phyloP scores from a whole-genome alignment of 2,113 vertebrate species.

The Cyprinodon brontotheroides region DNA sequence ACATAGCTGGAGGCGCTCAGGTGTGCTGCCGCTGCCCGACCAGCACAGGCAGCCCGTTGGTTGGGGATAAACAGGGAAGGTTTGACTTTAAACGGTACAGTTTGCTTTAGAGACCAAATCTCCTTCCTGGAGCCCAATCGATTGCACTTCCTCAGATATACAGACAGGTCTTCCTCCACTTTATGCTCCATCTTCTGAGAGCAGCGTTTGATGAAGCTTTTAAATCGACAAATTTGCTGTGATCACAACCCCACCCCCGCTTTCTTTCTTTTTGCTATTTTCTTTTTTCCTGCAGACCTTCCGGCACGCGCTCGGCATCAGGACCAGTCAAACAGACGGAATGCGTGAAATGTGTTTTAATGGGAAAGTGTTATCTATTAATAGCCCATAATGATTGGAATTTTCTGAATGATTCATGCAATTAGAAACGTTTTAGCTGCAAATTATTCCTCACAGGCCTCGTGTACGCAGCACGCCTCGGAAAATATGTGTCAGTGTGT shows the following conservation, averaged over 20 bases:
- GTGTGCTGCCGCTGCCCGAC: slow-evolving; percentile 30
- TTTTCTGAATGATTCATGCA: slow-evolving; percentile 67
- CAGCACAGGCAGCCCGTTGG: slow-evolving; percentile 36
- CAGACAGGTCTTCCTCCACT: slow-evolving; percentile 11
- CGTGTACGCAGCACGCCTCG: slow-evolving; percentile 15
- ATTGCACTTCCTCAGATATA: slow-evolving; percentile 35
- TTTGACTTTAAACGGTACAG: slow-evolving; percentile 29
- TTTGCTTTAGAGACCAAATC: slow-evolving; percentile 37
- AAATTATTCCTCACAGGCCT: slow-evolving; percentile 61
- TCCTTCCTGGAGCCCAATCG: slow-evolving; percentile 27
- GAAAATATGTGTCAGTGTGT: slow-evolving; percentile 18
- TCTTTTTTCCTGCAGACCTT: slow-evolving; percentile 4
- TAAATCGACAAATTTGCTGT: neutral
- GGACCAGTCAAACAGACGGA: slow-evolving; percentile 32
- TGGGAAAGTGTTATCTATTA: slow-evolving; percentile 57
- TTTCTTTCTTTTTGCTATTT: neutral
- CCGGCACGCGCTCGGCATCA: slow-evolving; percentile 17
- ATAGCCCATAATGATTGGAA: slow-evolving; percentile 61
- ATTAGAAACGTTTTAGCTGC: slow-evolving; percentile 64
- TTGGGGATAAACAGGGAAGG: slow-evolving; percentile 43
- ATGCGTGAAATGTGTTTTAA: slow-evolving; percentile 65
- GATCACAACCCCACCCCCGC: neutral
- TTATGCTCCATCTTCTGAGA: slow-evolving; percentile 11
- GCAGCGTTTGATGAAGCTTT: slow-evolving; percentile 22
- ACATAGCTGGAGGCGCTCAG: slow-evolving; percentile 31